phyloP scores from a whole-genome alignment of 2,113 vertebrate genomes.

The human region DNA sequence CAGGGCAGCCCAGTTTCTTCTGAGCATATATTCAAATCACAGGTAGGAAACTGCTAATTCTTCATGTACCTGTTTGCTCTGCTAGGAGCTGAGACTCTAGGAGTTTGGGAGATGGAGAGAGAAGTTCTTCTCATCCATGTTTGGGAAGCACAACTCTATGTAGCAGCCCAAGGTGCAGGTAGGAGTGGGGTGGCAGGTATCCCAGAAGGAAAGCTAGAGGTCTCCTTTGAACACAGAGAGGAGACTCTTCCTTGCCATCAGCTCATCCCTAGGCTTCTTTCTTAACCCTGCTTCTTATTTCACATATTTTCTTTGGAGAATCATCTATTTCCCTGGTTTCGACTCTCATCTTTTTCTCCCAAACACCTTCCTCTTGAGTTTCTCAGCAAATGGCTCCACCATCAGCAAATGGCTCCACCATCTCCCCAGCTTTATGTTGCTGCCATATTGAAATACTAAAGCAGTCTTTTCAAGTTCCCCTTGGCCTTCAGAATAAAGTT shows the following conservation, averaged over 20 bases:
- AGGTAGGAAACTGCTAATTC: not conserved
- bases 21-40: not conserved
- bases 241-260: not conserved
- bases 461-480: not conserved
- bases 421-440: not conserved
- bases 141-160: not conserved
- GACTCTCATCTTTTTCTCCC: not conserved
- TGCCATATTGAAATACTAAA: not conserved
- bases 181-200: not conserved
- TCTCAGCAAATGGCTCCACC: not conserved
- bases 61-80: not conserved
- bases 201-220: not conserved
- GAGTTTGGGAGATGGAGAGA: not conserved
- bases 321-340: not conserved
- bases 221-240: not conserved
- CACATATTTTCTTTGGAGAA: not conserved
- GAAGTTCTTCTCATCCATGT: not conserved
- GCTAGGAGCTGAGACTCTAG: not conserved
- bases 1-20: not conserved
- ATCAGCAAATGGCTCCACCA: not conserved
- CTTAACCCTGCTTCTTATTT: not conserved
- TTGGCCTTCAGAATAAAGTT: slow-evolving; percentile 38
- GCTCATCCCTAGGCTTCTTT: not conserved
- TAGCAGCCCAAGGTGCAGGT: not conserved
- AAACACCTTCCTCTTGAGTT: not conserved